Base-by-base conservation (phyloP, 1,140 invertebrate species). In the Drosophila punjabiensis region DNA sequence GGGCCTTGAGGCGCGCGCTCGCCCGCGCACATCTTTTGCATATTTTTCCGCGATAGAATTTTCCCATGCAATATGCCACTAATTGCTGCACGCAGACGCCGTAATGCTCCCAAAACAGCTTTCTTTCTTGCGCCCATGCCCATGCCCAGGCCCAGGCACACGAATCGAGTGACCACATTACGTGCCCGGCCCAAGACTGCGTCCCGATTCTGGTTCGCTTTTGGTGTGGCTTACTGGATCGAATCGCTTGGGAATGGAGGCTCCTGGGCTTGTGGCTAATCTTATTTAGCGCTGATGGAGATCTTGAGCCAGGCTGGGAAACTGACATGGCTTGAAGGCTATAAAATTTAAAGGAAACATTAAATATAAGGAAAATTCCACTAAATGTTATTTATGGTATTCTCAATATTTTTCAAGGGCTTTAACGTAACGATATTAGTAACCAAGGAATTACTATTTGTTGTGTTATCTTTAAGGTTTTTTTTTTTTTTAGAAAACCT, bases 1-100 rank as follows among this genome's bases (percentile, higher is more conserved):
- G 59, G 66, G 59, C 76, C 76, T 73, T 82, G 75, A 55, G 43
- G 67, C 64, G 62, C 69, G 52, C 69, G 77, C 78, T 24, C 24
- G 55, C 81, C 81, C 78, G 78, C 69, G 68, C 81, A 69, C 50
- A 55, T 69, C 33, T 62, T 58, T 70, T 90, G 86, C 86, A 90
- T 89, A 86, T 86, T 90, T 86, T 90, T 85, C 35, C 76, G 55
- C 69, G 47, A 79, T 86, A 87, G 71, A 90, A 90, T 90, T 75
- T 89, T 89, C 86, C 86, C 86, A 89, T 82, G 86, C 86, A 89
- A 89, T 89, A 90, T 89, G 60, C 82, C 76, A 80, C 85, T 89
- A 90, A 90, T 89, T 89, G 85, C 79, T 82, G 82, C 86, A 89
- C 86, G 86, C 85, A 89, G 71, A 58, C 70, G 9, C 60, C 59